Conservation (phyloP, 2,797 vertebrate genomes). For the Margarornis squamiger region DNA sequence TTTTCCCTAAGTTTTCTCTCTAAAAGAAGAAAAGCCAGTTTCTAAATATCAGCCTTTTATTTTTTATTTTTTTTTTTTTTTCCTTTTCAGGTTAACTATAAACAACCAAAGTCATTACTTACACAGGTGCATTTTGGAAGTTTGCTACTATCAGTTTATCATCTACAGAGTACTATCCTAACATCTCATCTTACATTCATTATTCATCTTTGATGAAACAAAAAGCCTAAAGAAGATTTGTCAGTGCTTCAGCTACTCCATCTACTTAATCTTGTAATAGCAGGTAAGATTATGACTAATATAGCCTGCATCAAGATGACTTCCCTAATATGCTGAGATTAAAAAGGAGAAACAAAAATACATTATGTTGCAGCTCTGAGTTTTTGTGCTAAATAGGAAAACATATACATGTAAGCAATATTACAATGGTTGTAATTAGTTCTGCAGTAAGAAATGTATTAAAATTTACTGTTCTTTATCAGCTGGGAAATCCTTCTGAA, state of each 20-base stretch:
- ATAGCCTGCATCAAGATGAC: conserved; percentile 5
- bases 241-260: neutral
- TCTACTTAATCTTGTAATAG: neutral
- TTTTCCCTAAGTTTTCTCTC: neutral
- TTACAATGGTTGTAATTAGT: conserved; percentile 42
- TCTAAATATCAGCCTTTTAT: neutral
- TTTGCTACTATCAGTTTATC: neutral
- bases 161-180: neutral
- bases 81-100: neutral
- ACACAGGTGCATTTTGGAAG: neutral
- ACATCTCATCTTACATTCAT: neutral
- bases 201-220: neutral
- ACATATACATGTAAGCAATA: neutral
- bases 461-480: neutral
- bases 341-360: conserved; percentile 9
- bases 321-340: conserved; percentile 46
- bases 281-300: conserved; percentile 40
- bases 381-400: conserved; percentile 52
- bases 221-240: neutral
- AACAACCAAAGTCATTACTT: neutral
- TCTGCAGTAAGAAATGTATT: conserved; percentile 36
- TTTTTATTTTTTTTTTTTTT: neutral
- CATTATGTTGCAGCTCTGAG: conserved; percentile 1
- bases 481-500: neutral
- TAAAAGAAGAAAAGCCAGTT: neutral